Percentiles rank a stretch among this genome's conserved stretches.
phyloP scores from a whole-genome alignment of 2,888 invertebrate species.

The Sceliomorpha sp. region DNA sequence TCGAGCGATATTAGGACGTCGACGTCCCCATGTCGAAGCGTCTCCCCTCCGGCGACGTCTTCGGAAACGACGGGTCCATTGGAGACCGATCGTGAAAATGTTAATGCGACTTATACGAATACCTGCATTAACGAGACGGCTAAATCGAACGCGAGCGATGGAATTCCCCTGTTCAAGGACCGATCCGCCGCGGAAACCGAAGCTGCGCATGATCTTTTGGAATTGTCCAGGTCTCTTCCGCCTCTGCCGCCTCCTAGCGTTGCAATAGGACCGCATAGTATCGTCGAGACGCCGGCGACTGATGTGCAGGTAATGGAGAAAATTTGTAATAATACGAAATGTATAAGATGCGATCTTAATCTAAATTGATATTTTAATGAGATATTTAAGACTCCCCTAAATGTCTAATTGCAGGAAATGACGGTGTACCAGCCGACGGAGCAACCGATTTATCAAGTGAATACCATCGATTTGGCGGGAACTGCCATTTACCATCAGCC shows the following conservation, averaged over 20 bases:
- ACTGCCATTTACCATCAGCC: constrained; percentile 69
- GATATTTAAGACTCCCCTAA: no score
- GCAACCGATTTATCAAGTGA: constrained; percentile 74
- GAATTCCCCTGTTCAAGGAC: constrained; percentile 69
- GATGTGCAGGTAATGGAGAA: constrained; percentile 67
- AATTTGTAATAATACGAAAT: no score
- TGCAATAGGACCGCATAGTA: constrained; percentile 84
- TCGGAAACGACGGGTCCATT: constrained; percentile 3
- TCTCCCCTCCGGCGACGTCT: neutral
- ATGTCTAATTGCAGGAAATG: no score
- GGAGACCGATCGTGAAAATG: constrained; percentile 14
- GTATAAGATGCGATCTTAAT: no score
- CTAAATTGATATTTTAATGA: no score
- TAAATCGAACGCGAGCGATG: constrained; percentile 35
- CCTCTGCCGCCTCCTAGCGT: constrained; percentile 87
- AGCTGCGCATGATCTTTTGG: constrained; percentile 91
- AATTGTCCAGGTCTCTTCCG: constrained; percentile 88
- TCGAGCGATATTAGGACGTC: neutral
- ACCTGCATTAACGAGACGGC: neutral
- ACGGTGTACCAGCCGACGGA: constrained; percentile 72
- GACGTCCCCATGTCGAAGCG: neutral
- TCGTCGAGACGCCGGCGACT: constrained; percentile 78
- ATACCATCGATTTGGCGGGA: constrained; percentile 71
- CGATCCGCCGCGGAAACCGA: constrained; percentile 89
- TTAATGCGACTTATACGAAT: constrained; percentile 10